Conservation (phyloP, 2,797 vertebrate genomes). For the Glossophaga mutica region DNA sequence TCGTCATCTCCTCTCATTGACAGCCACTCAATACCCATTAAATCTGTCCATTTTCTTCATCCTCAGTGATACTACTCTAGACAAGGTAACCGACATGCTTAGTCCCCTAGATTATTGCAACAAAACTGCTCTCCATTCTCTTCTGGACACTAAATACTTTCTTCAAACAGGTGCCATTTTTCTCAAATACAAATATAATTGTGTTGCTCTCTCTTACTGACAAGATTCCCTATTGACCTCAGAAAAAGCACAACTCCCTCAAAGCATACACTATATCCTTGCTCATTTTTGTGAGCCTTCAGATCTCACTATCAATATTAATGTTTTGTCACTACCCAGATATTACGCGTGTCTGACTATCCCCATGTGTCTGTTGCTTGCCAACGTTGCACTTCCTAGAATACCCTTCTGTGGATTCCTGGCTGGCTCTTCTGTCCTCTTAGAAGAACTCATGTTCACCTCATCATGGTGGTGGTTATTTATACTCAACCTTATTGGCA, state of each 20-base stretch:
- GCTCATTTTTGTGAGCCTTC: background rate
- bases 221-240: background rate
- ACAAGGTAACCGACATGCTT: background rate
- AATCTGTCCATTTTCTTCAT: background rate
- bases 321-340: background rate
- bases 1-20: background rate
- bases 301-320: background rate
- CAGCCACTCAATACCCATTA: background rate
- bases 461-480: background rate
- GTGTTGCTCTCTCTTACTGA: background rate
- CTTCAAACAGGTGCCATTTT: background rate
- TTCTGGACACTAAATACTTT: background rate
- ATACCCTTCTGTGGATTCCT: background rate
- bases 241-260: background rate
- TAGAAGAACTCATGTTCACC: background rate
- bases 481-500: no score
- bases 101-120: background rate
- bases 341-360: background rate
- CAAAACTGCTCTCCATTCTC: background rate
- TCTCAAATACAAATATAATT: background rate
- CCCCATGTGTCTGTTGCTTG: background rate
- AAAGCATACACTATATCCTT: background rate
- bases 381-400: background rate
- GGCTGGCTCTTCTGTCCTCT: background rate
- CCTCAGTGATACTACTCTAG: background rate